These are phyloP conservation scores for Microctonus hyperodae DNA, from an alignment of 2,888 invertebrate species.

Conservation along the genomic window DNA sequence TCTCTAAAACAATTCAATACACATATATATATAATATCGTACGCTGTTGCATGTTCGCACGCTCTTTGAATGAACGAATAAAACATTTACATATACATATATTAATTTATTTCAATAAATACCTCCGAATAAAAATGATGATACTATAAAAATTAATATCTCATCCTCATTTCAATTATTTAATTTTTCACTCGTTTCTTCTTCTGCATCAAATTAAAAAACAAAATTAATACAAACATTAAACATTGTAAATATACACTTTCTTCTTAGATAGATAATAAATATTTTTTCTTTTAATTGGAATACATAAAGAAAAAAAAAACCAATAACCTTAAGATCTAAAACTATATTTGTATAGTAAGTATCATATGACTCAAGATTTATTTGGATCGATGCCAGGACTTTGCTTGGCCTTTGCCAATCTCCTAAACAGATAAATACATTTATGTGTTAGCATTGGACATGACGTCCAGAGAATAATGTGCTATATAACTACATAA, in stretches of 20 bases:
- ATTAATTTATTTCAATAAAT: too few species aligned
- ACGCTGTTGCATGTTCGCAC: slow-evolving; percentile 4
- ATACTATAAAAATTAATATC: too few species aligned
- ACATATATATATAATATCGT: neutral
- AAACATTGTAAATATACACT: too few species aligned
- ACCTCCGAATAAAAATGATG: too few species aligned
- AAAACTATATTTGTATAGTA: neutral
- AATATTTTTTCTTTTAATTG: neutral
- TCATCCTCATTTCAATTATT: too few species aligned
- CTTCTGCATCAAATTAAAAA: too few species aligned
- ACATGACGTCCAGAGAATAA: neutral
- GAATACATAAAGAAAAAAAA: too few species aligned
- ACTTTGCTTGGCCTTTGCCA: neutral
- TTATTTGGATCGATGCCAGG: slow-evolving; percentile 4
- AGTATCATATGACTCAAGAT: slow-evolving; percentile 1
- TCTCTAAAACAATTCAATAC: neutral
- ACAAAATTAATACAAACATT: too few species aligned
- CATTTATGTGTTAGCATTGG: neutral
- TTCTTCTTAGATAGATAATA: too few species aligned
- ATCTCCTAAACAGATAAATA: neutral
- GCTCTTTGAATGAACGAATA: neutral
- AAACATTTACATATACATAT: too few species aligned
- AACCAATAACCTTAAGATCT: neutral
- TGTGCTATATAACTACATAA: neutral
- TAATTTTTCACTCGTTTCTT: too few species aligned